Conservation (phyloP, 2,113 vertebrate species). For the Carettochelys insculpta region DNA sequence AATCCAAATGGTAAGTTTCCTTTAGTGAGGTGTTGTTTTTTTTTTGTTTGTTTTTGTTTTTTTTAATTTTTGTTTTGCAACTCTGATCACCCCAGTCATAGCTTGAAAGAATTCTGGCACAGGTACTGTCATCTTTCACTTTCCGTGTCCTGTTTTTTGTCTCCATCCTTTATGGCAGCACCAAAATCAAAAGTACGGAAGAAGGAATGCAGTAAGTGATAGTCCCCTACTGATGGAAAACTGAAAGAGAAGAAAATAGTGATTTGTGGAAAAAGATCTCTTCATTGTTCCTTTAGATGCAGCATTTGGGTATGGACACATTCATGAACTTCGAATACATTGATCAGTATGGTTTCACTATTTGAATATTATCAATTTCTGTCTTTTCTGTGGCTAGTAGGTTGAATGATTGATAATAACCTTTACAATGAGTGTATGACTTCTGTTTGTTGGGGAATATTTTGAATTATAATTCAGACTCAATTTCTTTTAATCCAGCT, state of each 20-base stretch:
- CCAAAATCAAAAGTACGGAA: constrained; percentile 89
- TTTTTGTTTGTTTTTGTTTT: no score
- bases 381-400: background rate
- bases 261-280: background rate
- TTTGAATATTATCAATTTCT: background rate
- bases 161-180: constrained; percentile 75
- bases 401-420: background rate
- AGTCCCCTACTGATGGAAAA: background rate
- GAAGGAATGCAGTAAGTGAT: constrained; percentile 76
- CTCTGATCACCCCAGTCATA: background rate
- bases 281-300: background rate
- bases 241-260: background rate
- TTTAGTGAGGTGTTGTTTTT: background rate
- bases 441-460: background rate
- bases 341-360: constrained; percentile 7
- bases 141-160: constrained; percentile 1
- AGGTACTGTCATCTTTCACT: constrained; percentile 8
- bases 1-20: constrained; percentile 91
- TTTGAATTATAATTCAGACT: background rate
- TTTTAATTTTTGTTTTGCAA: background rate
- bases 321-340: background rate
- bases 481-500: background rate
- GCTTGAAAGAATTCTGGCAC: background rate
- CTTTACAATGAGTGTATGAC: background rate
- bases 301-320: background rate